These are phyloP conservation scores for Caerostris extrusa DNA, from an alignment of 1,140 invertebrate genomes.

Conservation along the genomic window DNA sequence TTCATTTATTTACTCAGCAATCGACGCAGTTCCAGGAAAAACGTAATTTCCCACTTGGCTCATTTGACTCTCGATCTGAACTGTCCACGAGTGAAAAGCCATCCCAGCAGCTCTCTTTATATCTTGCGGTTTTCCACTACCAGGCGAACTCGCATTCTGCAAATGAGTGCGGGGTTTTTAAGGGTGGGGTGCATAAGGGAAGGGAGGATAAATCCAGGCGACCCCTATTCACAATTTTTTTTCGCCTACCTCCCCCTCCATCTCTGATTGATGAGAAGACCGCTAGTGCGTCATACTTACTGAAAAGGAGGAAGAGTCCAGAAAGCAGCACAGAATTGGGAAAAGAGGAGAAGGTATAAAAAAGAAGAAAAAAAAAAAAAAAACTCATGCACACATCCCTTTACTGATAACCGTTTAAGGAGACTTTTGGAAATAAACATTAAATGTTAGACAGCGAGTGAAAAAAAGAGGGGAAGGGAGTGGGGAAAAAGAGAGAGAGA, in stretches of 20 bases:
- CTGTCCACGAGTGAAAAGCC: conserved; percentile 32
- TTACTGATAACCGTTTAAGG: conserved; percentile 76
- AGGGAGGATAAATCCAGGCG: conserved; percentile 62
- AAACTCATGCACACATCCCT: background rate
- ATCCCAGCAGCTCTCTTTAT: conserved; percentile 48
- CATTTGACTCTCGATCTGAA: conserved; percentile 62
- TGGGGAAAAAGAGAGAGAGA: background rate
- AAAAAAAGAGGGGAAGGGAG: background rate
- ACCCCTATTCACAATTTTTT: conserved; percentile 67
- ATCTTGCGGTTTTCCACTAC: conserved; percentile 71
- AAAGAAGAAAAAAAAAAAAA: background rate
- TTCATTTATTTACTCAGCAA: conserved; percentile 67
- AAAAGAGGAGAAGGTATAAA: conserved; percentile 14
- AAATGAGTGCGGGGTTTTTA: conserved; percentile 73
- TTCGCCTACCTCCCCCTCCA: conserved; percentile 31
- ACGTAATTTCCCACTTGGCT: conserved; percentile 74
- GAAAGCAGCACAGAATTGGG: conserved; percentile 45
- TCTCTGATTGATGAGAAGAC: conserved; percentile 75
- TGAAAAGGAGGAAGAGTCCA: conserved; percentile 34
- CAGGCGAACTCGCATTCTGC: conserved; percentile 66
- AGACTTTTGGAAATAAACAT: conserved; percentile 75
- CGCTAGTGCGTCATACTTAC: conserved; percentile 70
- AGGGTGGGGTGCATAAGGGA: conserved; percentile 57
- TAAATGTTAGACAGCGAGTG: conserved; percentile 62
- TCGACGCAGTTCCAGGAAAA: background rate